Conservation (phyloP, 2,888 invertebrate species). For the Arctia plantaginis region DNA sequence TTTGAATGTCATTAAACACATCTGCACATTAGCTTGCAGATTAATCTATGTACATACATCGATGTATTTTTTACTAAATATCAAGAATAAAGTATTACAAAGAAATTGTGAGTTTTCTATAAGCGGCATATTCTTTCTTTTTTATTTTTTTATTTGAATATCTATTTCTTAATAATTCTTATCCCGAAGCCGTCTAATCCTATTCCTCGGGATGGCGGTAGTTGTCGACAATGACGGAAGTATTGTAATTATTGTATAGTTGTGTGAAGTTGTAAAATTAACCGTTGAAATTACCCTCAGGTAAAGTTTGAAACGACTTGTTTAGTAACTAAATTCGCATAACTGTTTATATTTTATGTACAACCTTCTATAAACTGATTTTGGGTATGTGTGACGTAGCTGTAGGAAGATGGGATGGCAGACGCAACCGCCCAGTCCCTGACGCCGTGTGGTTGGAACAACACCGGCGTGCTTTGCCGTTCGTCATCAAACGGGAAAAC, state of each 20-base stretch:
- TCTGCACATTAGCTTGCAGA: constrained; percentile 72
- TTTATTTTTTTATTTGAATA: neutral
- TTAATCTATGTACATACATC: constrained; percentile 78
- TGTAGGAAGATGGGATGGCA: constrained; percentile 78
- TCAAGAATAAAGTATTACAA: constrained; percentile 81
- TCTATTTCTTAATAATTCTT: neutral
- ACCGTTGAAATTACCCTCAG: neutral
- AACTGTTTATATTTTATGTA: neutral
- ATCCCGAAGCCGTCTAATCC: constrained; percentile 9
- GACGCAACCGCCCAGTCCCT: constrained; percentile 81
- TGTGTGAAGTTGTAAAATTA: neutral
- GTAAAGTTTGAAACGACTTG: neutral
- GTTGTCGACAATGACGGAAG: neutral
- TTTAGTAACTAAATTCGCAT: neutral
- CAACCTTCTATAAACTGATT: constrained; percentile 11
- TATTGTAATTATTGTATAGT: neutral
- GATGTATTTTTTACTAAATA: constrained; percentile 84
- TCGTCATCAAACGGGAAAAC: constrained; percentile 82
- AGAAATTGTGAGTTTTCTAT: constrained; percentile 66
- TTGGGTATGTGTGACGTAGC: constrained; percentile 47
- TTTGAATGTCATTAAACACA: constrained; percentile 45
- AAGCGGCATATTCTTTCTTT: constrained; percentile 23
- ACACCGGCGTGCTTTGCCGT: constrained; percentile 81
- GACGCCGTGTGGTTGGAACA: constrained; percentile 84
- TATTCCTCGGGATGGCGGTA: neutral